Base-by-base conservation (phyloP, 2,888 invertebrate genomes). In the Elgonia sp. region DNA sequence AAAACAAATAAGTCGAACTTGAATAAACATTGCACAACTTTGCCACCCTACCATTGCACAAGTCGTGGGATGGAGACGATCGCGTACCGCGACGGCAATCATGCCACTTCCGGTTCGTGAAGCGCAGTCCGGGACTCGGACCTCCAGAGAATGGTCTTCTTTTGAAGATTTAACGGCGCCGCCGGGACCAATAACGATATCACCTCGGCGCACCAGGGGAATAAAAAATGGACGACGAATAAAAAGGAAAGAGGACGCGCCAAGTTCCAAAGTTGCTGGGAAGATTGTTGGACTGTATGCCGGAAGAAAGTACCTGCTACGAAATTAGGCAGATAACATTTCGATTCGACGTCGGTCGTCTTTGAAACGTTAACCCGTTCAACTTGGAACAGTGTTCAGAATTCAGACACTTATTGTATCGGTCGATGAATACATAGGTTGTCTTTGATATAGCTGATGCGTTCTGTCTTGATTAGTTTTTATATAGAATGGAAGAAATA, bases 41-140 rank as follows among this genome's bases (percentile, higher is more conserved):
- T 70, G 79, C 77, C 88, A 76, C 37, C 83, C 79, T 82, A 88
- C 89, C 89, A 92, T 92, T 91, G 92, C 91, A 92, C 82, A 90
- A 91, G 90, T 91, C 92, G 91, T 90, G 91, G 46, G 84, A 70
- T n/a, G 89, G 57, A 75, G 79, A 70, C 20, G 77, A 62, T 84
- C 65, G 91, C 87, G 88, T 89, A 79, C 65, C 73, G 87, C 88
- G 76, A 69, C 84, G 73, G 82, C 87, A 84, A 84, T 88, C 84
- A 77, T 75, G 77, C 75, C 63, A 77, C 77, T 81, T 76, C 75
- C 85, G 72, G 65, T 9, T 70, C 62, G 18, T 46, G 20, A 67
- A 73, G 42, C 69, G 69, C 37, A 39, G 67, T 69, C 81, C 81
- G 81, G 79, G 81, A 84, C 86, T 63, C 77, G 4, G 77, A 60